Base-by-base conservation (phyloP, 2,113 vertebrate species). In the Montifringilla adamsi region DNA sequence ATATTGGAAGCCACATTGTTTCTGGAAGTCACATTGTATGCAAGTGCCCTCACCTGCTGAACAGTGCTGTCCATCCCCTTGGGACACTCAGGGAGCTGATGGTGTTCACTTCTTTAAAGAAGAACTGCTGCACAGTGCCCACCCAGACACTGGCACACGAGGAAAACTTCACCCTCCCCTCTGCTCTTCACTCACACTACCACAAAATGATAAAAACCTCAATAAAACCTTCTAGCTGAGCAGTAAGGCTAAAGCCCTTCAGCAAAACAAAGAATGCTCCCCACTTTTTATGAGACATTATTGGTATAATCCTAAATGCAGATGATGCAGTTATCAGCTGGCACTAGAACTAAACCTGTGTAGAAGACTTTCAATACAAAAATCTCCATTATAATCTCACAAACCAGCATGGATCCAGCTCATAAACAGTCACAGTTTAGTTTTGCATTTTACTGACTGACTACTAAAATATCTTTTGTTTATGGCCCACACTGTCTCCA, bases 1-100 rank as follows among this genome's bases (percentile, higher is more conserved):
- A 3, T 5, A 8, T 2, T 62, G 22, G 11, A 35, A 85, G 27
- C 21, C 14, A 11, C 26, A 18, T n/a, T 24, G 12, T 2, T 15
- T 63, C 43, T 60, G 20, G 10, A 37, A 87, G 26, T 13, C 17
- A 14, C 26, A 17, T 17, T 30, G 10, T 1, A 4, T 6, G 26
- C 9, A n/a, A 14, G 1, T 41, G 70, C 31, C 31, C 39, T 67
- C 33, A 24, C 31, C 37, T 22, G 75, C 5, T 0, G 24, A 10
- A 5, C 4, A 64, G 27, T 4, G 26, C 21, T 26, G 15, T 14
- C 5, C 13, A 13, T 21, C 26, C 3, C 41, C 52, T n/a, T 27
- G 66, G 49, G 56, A 14, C 1, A 2, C 14, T 21, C 52, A 18
- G 3, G 0, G 15, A 15, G 7, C 35, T 21, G 23, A 1, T 9